Evolutionary conservation across 2,888 invertebrate genomes (phyloP).

Genomic region (Metacarcinus magister): DNA sequence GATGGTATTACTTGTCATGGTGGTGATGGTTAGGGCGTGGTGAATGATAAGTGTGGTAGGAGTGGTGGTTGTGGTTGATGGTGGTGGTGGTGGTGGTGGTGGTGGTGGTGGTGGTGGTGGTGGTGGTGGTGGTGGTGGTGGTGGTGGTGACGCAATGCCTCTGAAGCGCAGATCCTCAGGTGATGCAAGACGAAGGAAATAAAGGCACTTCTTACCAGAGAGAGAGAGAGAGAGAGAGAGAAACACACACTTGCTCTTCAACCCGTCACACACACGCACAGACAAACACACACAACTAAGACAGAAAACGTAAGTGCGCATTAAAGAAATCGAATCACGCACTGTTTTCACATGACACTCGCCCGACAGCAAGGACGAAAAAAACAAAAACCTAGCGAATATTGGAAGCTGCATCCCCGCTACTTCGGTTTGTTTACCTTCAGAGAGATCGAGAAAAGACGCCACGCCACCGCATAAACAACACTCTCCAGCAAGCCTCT

Average conservation of each 20-base stretch:
- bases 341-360: not conserved
- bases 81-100: not conserved
- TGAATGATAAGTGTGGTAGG: not conserved
- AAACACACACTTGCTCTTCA: not conserved
- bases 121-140: constrained; percentile 10
- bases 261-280: not conserved
- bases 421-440: not conserved
- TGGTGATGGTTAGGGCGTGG: not conserved
- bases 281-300: not conserved
- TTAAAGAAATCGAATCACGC: not conserved
- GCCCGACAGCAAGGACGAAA: not conserved
- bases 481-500: not conserved
- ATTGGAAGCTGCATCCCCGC: not conserved
- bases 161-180: not conserved
- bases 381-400: not conserved
- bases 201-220: not conserved
- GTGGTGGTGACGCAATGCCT: constrained; percentile 21
- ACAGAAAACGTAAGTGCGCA: not conserved
- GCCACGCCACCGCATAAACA: not conserved
- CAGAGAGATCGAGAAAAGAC: not conserved
- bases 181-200: constrained; percentile 1
- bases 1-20: not conserved
- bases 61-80: not conserved
- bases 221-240: constrained; percentile 65
- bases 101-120: not conserved